These are phyloP conservation scores for Agraylea sexmaculata DNA, from an alignment of 1,140 invertebrate genomes.

Conservation along the genomic window DNA sequence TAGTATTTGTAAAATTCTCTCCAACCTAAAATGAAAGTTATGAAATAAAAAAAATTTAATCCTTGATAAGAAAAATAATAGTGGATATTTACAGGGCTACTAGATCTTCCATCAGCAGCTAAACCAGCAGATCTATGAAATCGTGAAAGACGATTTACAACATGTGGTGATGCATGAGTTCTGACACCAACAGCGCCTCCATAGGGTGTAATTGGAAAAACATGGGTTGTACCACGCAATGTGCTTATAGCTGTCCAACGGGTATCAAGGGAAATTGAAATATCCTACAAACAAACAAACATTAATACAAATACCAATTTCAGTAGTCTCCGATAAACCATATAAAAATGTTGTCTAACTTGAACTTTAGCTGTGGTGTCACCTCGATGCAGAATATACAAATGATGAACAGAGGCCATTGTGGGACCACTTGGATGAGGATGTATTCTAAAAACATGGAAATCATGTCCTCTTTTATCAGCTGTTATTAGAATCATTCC, in stretches of 20 bases:
- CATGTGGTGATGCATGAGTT: conserved; percentile 84
- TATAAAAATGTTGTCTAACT: conserved; percentile 28
- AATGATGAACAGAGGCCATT: conserved; percentile 85
- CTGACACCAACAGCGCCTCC: conserved; percentile 82
- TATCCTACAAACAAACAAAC: conserved; percentile 51
- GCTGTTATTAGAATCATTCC: conserved; percentile 86
- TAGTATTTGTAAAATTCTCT: conserved; percentile 31
- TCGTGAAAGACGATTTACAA: conserved; percentile 88
- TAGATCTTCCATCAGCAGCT: conserved; percentile 55
- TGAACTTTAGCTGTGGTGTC: conserved; percentile 73
- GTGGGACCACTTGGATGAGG: conserved; percentile 82
- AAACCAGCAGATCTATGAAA: conserved; percentile 94
- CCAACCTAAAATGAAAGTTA: conserved; percentile 26
- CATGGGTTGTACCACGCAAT: conserved; percentile 89
- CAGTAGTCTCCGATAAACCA: too few species aligned
- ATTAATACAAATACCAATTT: neutral
- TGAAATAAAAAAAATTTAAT: too few species aligned
- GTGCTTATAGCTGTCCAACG: conserved; percentile 94
- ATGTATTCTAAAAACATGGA: conserved; percentile 90
- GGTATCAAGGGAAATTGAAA: conserved; percentile 81
- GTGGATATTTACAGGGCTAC: conserved; percentile 49
- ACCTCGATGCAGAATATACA: conserved; percentile 87
- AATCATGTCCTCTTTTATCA: conserved; percentile 88
- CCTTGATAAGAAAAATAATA: too few species aligned
- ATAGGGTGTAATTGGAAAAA: conserved; percentile 95